Evolutionary conservation across 1,140 invertebrate genomes (phyloP), one percentile per base, ranked within the genome.

Genomic region (Drosophila nigromelanica): DNA sequence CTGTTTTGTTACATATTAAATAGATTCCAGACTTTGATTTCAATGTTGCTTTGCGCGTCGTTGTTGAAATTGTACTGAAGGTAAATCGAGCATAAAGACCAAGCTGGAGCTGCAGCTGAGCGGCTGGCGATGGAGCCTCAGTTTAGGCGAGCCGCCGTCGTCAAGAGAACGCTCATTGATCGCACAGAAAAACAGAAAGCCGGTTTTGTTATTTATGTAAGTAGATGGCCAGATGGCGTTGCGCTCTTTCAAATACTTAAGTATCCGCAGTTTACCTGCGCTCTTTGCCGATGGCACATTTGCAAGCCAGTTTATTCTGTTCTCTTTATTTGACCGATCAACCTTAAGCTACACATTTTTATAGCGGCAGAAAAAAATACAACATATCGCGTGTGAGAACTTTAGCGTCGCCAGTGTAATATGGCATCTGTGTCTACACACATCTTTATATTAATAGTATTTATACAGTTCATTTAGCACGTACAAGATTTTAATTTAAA

Each of bases 41-140:
- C 59, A 60, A 73, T 63, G 83, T 89, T 87, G 82, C 70, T 59
- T 50, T 78, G 58, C 67, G 76, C 76, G 69, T 48, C 71, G 76
- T 82, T 73, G 82, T 73, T 81, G 33, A 89, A 86, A 68, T 82
- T 75, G 64, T 81, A 90, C 89, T 90, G 80, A 58, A 73, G 73
- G 74, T 73, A 78, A 90, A 90, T 89, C 89, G 89, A 79, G 74
- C 89, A 87, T 75, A 78, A 82, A 90, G 73, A 89, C 77, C 42
- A 42, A 47, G 61, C 50, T 52, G 45, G 61, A 66, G 72, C 72
- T 66, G 37, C 37, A 43, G 59, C 58, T 62, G 54, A 58, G 63
- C 62, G 24, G 14, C 43, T 52, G 48, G 24, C 50, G 66, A 51
- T 69, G 64, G 58, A 69, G 71, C 54, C 35, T 70, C 80, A 61